Base-by-base conservation (phyloP, 2,797 vertebrate species). In the Fundulus diaphanus region DNA sequence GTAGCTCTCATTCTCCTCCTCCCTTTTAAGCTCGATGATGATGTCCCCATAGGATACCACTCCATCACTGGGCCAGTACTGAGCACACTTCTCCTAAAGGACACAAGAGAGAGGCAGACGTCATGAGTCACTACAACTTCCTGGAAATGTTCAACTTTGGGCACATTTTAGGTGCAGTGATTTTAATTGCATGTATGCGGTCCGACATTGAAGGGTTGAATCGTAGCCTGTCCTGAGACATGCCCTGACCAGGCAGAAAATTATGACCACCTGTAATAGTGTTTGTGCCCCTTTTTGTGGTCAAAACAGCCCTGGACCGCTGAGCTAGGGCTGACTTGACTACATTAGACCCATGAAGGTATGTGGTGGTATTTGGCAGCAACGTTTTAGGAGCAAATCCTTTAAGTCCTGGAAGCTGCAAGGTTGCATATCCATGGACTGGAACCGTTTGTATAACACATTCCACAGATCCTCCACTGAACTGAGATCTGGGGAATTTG, bases 1-100 rank as follows among this genome's bases (percentile, higher is more conserved):
- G 90, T 99, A 99, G 91, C 97, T 99, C 91, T 99, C 98, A 18
- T 96, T 97, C 83, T 99, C 97, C 77, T 99, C 97, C 85, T 99
- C 98, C 51, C 97, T 97, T 82, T 99, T 99, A 82, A 99, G 93
- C 92, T 99, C 98, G 48, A 98, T 96, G 54, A 96, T 95, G 87
- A 99, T 96, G 91, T 99, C 98, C 4, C 97, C 97, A 1, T 96
- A 95, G 54, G 94, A 95, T 82, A 98, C 94, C 0, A 92, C 91
- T 42, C 97, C 95, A 5, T 99, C 98, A n/a, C 95, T 96, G 0
- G 97, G 96, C 98, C 98, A 99, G 82, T 99, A 99, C 94, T 98
- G 98, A 76, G 95, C 97, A 93, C 98, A 99, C 84, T 99, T 99
- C 82, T 99, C 98, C 98, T 99, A 87, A 18, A 86, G 33, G 68